Conservation (phyloP, 1,140 invertebrate species). For the Trachymyrmex septentrionalis region DNA sequence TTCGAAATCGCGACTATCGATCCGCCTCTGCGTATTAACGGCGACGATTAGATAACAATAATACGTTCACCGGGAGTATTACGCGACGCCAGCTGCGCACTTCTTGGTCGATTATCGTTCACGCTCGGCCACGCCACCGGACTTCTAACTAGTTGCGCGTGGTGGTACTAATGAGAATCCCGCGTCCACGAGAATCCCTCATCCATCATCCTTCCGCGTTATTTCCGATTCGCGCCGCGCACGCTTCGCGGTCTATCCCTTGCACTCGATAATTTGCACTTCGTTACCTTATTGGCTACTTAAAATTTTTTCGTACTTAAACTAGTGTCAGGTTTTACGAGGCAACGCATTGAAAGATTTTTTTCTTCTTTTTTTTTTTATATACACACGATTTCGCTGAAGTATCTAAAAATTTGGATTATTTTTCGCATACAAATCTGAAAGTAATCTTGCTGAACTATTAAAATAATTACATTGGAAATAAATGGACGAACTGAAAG, state of each 20-base stretch:
- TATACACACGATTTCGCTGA: too few relatives aligned
- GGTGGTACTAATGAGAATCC: constrained; percentile 55
- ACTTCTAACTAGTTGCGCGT: constrained; percentile 53
- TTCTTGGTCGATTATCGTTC: constrained; percentile 71
- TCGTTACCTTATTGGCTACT: constrained; percentile 27
- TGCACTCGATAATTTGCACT: constrained; percentile 46
- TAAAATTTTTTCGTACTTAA: constrained; percentile 6
- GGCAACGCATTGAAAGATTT: neutral
- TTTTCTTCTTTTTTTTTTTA: neutral
- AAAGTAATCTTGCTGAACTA: too few relatives aligned
- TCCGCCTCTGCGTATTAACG: constrained; percentile 64
- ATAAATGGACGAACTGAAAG: too few relatives aligned
- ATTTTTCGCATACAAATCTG: too few relatives aligned
- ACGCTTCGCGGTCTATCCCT: constrained; percentile 17
- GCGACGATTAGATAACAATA: constrained; percentile 72
- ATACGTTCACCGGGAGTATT: constrained; percentile 53
- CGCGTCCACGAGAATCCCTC: constrained; percentile 50
- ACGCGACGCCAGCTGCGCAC: constrained; percentile 24
- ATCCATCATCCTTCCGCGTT: constrained; percentile 62
- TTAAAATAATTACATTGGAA: too few relatives aligned
- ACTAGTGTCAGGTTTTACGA: neutral
- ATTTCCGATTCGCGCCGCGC: constrained; percentile 56
- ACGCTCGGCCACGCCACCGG: constrained; percentile 9
- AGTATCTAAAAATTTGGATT: too few relatives aligned
- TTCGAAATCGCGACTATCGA: constrained; percentile 67